A percentile compares a stretch with the other conserved stretches of the same genome.
Evolutionary conservation across 2,888 invertebrate genomes (phyloP).

Genomic region (Mythimna pallens): DNA sequence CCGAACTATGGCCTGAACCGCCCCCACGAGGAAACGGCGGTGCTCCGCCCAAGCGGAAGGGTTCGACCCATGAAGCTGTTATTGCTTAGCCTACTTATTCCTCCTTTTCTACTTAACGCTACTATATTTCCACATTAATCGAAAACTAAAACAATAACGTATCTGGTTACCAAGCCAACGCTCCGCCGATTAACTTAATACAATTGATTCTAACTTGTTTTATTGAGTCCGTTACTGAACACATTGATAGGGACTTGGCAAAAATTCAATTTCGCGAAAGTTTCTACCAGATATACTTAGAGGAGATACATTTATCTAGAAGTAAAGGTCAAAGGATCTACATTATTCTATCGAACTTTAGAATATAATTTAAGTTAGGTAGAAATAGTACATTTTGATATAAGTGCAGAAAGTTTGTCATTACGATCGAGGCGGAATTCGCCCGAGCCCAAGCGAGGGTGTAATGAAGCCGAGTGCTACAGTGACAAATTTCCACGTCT

Average conservation of each 20-base stretch:
- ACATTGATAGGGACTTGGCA: conserved; percentile 46
- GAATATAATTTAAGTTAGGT: background rate
- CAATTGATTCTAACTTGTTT: conserved; percentile 42
- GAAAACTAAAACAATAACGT: conserved; percentile 5
- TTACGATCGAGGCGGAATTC: too few species aligned
- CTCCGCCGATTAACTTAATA: conserved; percentile 34
- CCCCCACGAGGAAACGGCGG: too few species aligned
- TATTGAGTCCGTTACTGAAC: conserved; percentile 34
- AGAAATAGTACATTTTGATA: background rate
- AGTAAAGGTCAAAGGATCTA: conserved; percentile 10
- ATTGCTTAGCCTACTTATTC: background rate
- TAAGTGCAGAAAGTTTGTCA: too few species aligned
- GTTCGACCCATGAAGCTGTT: too few species aligned
- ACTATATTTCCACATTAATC: background rate
- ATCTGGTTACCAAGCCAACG: conserved; percentile 8
- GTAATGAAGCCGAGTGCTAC: too few species aligned
- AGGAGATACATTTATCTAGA: conserved; percentile 20
- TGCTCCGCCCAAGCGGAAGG: too few species aligned
- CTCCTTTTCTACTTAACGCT: background rate
- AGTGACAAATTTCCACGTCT: too few species aligned
- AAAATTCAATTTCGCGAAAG: conserved; percentile 48
- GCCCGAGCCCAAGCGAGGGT: too few species aligned
- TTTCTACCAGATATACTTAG: conserved; percentile 19
- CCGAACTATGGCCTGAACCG: too few species aligned
- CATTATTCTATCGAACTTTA: background rate